Percentiles rank a stretch among this genome's conserved stretches.
Evolutionary conservation across 2,888 invertebrate species (phyloP).

Genomic region (Ormyrus nitidulus): DNA sequence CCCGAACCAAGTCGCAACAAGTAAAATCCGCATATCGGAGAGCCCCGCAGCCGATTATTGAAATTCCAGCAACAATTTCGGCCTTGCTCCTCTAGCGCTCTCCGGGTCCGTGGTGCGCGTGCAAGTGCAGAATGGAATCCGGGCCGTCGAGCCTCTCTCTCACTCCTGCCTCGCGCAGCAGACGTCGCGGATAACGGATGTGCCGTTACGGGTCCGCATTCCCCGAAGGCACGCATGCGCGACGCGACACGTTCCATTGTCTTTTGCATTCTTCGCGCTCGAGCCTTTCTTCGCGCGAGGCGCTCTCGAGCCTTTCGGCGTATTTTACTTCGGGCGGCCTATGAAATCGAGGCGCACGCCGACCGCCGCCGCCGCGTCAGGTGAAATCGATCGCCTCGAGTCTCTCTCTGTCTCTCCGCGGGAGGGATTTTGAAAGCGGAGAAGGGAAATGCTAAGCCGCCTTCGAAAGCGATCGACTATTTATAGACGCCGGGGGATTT

Average conservation of each 20-base stretch:
- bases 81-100: not conserved
- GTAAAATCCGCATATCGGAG: too few relatives aligned
- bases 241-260: slow-evolving; percentile 74
- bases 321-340: not conserved
- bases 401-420: not conserved
- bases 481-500: too few relatives aligned
- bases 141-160: slow-evolving; percentile 21
- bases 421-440: too few relatives aligned
- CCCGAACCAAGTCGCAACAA: too few relatives aligned
- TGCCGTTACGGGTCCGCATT: slow-evolving; percentile 74
- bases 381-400: too few relatives aligned
- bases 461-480: too few relatives aligned
- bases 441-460: too few relatives aligned
- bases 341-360: too few relatives aligned
- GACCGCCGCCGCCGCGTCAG: too few relatives aligned
- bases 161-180: slow-evolving; percentile 31
- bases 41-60: too few relatives aligned
- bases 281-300: not conserved
- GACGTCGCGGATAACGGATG: slow-evolving; percentile 69
- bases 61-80: too few relatives aligned
- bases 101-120: not conserved
- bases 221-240: slow-evolving; percentile 73
- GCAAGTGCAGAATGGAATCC: slow-evolving; percentile 54
- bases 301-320: slow-evolving; percentile 21
- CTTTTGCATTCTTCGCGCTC: slow-evolving; percentile 69